These are phyloP conservation scores for Deroplatys truncata DNA, from an alignment of 2,888 invertebrate species.

Conservation along the genomic window DNA sequence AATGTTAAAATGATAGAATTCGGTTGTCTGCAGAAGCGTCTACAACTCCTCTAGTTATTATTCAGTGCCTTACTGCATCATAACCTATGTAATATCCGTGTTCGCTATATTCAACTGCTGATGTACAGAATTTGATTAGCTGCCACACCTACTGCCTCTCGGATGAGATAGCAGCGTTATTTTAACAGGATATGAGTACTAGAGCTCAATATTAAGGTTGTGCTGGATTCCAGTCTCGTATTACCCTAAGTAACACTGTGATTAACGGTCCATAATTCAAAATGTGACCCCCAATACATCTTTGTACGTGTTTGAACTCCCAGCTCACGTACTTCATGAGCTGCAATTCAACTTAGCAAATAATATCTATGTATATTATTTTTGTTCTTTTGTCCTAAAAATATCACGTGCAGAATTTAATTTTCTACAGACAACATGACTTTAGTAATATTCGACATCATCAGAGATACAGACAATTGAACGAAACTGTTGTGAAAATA, in stretches of 20 bases:
- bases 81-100: no score
- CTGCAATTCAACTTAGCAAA: not conserved
- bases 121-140: not conserved
- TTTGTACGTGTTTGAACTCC: not conserved
- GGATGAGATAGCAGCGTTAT: not conserved
- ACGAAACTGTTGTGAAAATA: no score
- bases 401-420: no score
- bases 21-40: not conserved
- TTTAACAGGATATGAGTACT: not conserved
- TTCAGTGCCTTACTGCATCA: not conserved
- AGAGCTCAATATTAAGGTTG: not conserved
- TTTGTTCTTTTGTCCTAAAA: not conserved
- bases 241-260: not conserved
- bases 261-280: not conserved
- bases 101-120: not conserved
- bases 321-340: not conserved
- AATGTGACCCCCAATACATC: not conserved
- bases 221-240: not conserved
- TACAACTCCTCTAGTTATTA: not conserved
- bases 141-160: not conserved
- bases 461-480: no score
- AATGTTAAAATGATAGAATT: no score
- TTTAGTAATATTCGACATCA: no score
- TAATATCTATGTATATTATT: not conserved
- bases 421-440: no score